phyloP scores from a whole-genome alignment of 1,140 invertebrate species.

The Stegodyphus mimosarum region DNA sequence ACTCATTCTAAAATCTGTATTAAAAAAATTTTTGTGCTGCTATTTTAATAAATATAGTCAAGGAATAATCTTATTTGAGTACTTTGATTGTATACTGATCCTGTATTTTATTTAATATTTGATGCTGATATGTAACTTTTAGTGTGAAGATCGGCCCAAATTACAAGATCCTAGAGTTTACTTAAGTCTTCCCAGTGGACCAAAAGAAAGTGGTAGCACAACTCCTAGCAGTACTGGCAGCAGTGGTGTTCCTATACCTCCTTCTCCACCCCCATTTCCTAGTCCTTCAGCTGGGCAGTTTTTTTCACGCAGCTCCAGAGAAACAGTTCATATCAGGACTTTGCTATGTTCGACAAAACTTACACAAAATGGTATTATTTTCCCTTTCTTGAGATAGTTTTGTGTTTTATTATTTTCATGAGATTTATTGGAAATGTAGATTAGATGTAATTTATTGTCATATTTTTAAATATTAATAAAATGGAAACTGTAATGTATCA shows the following conservation, averaged over 20 bases:
- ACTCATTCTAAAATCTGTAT: too few relatives aligned
- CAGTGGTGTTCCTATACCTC: conserved; percentile 30
- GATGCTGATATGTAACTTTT: background rate
- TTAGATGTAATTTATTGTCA: too few relatives aligned
- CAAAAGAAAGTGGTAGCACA: conserved; percentile 66
- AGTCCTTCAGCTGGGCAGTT: conserved; percentile 70
- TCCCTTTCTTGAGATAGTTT: conserved; percentile 5
- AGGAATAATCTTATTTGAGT: too few relatives aligned
- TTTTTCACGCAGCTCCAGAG: conserved; percentile 85
- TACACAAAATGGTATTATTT: conserved; percentile 84
- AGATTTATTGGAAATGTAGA: too few relatives aligned
- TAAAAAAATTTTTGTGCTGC: too few relatives aligned
- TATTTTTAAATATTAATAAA: too few relatives aligned
- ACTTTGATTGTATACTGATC: too few relatives aligned
- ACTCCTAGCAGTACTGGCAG: conserved; percentile 23
- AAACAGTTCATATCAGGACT: conserved; percentile 84
- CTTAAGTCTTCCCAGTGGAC: conserved; percentile 78
- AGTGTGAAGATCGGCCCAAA: conserved; percentile 79
- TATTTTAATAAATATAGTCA: too few relatives aligned
- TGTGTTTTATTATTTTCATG: too few relatives aligned
- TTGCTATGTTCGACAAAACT: conserved; percentile 93
- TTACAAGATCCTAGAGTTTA: conserved; percentile 79
- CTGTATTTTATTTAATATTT: background rate
- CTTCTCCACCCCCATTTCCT: conserved; percentile 47
- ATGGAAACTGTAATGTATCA: too few relatives aligned